Evolutionary conservation across 2,888 invertebrate species (phyloP).

Genomic region (Leptopilina drosophilae): DNA sequence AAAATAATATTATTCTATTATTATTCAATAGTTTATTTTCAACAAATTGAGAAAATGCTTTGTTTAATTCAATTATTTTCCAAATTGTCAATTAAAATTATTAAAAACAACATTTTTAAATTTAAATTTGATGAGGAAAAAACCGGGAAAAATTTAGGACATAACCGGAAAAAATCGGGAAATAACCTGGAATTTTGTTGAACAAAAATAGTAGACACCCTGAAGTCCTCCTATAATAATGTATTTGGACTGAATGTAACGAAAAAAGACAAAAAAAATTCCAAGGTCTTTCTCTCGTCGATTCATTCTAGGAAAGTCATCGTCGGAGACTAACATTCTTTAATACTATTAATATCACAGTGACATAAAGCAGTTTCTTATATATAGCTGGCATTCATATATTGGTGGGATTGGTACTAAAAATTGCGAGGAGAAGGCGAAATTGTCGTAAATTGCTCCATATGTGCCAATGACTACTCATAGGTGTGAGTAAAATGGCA

Average conservation of each 20-base stretch:
- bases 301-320: constrained; percentile 40
- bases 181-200: too few species aligned
- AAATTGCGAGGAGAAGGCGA: background rate
- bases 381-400: background rate
- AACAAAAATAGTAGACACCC: too few species aligned
- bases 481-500: background rate
- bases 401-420: background rate
- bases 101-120: too few species aligned
- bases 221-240: constrained; percentile 4
- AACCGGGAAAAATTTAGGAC: too few species aligned
- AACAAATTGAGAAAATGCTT: too few species aligned
- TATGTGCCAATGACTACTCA: background rate
- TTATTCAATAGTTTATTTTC: too few species aligned
- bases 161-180: too few species aligned
- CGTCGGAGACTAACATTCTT: constrained; percentile 21
- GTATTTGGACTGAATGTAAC: background rate
- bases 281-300: constrained; percentile 21
- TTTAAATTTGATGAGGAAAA: too few species aligned
- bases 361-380: constrained; percentile 6
- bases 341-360: constrained; percentile 32
- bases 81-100: too few species aligned
- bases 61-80: too few species aligned
- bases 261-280: background rate
- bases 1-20: too few species aligned
- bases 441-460: background rate